A percentile compares a stretch with the other conserved stretches of the same genome.
Conservation (phyloP, 2,113 vertebrate species). For the Pipa parva region DNA sequence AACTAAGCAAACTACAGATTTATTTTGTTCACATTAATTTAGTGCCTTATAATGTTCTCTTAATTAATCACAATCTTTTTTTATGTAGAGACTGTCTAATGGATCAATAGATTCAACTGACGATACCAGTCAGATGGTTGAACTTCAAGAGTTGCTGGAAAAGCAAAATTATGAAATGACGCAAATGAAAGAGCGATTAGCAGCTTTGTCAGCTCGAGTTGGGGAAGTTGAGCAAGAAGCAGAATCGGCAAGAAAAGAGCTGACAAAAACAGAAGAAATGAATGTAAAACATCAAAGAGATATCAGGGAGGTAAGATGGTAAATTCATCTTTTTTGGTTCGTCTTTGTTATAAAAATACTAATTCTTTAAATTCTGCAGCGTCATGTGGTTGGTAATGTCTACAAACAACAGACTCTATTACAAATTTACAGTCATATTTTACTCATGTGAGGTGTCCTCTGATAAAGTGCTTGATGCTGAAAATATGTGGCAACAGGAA, state of each 20-base stretch:
- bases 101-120: slow-evolving; percentile 90
- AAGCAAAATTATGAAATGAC: slow-evolving; percentile 98
- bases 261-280: slow-evolving; percentile 97
- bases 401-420: too few relatives aligned
- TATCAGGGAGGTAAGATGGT: slow-evolving; percentile 85
- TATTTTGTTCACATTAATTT: too few relatives aligned
- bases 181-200: slow-evolving; percentile 97
- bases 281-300: slow-evolving; percentile 97
- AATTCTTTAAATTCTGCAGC: not conserved
- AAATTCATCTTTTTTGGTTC: not conserved
- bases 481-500: too few relatives aligned
- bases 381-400: too few relatives aligned
- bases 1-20: too few relatives aligned
- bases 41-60: too few relatives aligned
- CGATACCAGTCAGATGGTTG: slow-evolving; percentile 88
- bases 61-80: too few relatives aligned
- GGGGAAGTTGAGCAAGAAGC: slow-evolving; percentile 96
- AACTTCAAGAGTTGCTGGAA: slow-evolving; percentile 94
- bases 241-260: slow-evolving; percentile 92
- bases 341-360: too few relatives aligned
- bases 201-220: slow-evolving; percentile 85
- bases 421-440: too few relatives aligned
- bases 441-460: too few relatives aligned
- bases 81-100: slow-evolving; percentile 83
- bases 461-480: too few relatives aligned